Conservation (phyloP, 2,888 invertebrate genomes). For the Hofmannophila pseudospretella region DNA sequence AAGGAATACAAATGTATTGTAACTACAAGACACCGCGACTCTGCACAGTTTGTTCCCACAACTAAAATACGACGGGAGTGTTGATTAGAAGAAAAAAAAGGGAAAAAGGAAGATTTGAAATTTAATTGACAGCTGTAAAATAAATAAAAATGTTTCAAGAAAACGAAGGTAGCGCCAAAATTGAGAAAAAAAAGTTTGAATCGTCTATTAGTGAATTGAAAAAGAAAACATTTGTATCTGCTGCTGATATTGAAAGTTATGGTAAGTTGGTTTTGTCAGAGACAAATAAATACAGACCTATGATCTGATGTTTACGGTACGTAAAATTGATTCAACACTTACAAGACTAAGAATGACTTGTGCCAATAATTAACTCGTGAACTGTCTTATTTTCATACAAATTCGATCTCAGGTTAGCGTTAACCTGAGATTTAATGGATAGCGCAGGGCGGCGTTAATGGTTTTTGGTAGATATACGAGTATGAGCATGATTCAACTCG, state of each 20-base stretch:
- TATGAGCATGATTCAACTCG: too few species aligned
- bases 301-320: too few species aligned
- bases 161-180: constrained; percentile 32
- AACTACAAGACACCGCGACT: not conserved
- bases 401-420: too few species aligned
- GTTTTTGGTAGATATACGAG: too few species aligned
- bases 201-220: constrained; percentile 64
- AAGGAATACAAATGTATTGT: constrained; percentile 17
- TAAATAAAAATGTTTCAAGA: constrained; percentile 52
- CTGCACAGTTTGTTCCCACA: constrained; percentile 7
- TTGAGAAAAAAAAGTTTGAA: constrained; percentile 60
- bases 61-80: constrained; percentile 8
- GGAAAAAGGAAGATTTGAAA: not conserved
- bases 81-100: constrained; percentile 7
- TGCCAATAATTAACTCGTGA: too few species aligned
- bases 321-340: too few species aligned
- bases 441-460: too few species aligned
- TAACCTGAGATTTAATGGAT: too few species aligned
- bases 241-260: constrained; percentile 52
- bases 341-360: too few species aligned
- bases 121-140: not conserved
- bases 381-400: too few species aligned
- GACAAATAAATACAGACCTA: too few species aligned
- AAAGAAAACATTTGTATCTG: constrained; percentile 57
- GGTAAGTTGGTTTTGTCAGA: too few species aligned